These are phyloP conservation scores for Spea bombifrons DNA, from an alignment of 2,113 vertebrate species.

Conservation along the genomic window DNA sequence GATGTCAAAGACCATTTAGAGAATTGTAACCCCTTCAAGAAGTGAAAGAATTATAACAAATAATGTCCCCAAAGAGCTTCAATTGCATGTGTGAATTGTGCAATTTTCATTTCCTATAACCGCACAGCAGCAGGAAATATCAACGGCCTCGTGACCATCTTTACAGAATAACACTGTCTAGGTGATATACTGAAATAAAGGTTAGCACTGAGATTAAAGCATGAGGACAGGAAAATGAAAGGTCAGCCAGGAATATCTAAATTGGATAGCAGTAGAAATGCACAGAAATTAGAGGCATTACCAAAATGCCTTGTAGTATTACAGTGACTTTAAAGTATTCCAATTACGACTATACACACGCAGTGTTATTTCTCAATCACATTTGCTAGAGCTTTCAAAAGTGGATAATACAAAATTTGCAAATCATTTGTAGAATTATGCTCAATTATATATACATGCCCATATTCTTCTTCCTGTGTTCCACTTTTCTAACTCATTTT, in stretches of 20 bases:
- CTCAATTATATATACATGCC: neutral
- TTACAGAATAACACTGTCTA: conserved; percentile 16
- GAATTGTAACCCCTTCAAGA: neutral
- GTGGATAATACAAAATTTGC: conserved; percentile 34
- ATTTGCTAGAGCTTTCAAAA: conserved; percentile 43
- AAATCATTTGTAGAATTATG: conserved; percentile 39
- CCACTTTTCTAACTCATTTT: neutral
- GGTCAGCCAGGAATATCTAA: conserved; percentile 14
- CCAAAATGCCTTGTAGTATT: conserved; percentile 10
- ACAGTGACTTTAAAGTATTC: conserved; percentile 42
- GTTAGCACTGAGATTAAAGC: conserved; percentile 45
- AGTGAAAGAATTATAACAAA: conserved; percentile 8
- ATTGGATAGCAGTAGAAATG: conserved; percentile 25
- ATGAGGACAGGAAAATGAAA: conserved; percentile 24
- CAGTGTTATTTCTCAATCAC: conserved; percentile 41
- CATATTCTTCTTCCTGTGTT: neutral
- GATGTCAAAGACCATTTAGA: no score
- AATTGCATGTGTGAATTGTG: conserved; percentile 32
- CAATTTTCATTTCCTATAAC: conserved; percentile 23
- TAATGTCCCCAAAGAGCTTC: conserved; percentile 16
- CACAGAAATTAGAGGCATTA: conserved; percentile 24
- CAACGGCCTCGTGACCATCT: conserved; percentile 27
- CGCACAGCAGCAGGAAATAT: conserved; percentile 29
- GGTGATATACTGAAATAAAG: conserved; percentile 37
- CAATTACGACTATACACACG: conserved; percentile 31